Conservation (phyloP, 1,140 invertebrate genomes). For the Latrodectus geometricus region DNA sequence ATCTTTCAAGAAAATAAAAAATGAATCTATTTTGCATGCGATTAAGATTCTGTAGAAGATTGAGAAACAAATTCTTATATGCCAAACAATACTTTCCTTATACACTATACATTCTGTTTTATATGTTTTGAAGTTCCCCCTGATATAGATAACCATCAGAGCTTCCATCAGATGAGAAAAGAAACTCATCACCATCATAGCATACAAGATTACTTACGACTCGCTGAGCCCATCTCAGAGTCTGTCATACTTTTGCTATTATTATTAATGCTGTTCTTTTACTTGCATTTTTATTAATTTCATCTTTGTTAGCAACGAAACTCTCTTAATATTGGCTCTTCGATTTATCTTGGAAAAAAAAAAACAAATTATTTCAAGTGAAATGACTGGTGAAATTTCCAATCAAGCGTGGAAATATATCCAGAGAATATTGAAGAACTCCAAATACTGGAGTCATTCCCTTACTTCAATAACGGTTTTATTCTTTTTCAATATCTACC, state of each 20-base stretch:
- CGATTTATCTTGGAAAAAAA: neutral
- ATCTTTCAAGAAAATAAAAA: too few relatives aligned
- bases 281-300: neutral
- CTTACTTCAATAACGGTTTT: too few relatives aligned
- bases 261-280: neutral
- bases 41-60: too few relatives aligned
- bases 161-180: neutral
- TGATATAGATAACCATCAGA: neutral
- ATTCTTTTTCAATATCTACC: too few relatives aligned
- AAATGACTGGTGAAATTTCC: neutral
- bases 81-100: too few relatives aligned
- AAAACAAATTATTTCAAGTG: neutral
- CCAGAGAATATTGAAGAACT: neutral
- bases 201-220: neutral
- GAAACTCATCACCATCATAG: neutral
- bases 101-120: neutral
- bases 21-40: too few relatives aligned
- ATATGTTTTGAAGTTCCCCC: neutral
- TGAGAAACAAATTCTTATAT: too few relatives aligned
- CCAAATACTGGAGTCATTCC: neutral
- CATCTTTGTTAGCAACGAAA: neutral
- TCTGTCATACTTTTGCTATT: neutral
- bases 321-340: neutral
- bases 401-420: neutral
- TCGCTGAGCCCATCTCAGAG: neutral